phyloP scores from a whole-genome alignment of 2,888 invertebrate genomes.

The Stegana nigrithorax region DNA sequence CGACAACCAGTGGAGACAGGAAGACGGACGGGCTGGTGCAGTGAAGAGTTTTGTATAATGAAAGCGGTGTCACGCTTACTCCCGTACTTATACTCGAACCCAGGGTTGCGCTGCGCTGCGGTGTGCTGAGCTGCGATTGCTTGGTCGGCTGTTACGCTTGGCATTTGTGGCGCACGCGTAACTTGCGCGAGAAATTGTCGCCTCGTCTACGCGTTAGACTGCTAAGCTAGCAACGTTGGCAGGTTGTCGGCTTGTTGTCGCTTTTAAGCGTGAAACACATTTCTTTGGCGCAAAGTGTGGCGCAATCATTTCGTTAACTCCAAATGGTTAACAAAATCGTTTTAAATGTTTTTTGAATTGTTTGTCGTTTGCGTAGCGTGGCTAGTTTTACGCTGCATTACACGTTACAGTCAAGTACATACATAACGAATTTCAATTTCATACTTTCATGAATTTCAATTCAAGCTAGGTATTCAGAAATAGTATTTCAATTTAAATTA shows the following conservation, averaged over 20 bases:
- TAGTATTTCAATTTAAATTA: too few species aligned
- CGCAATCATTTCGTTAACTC: too few species aligned
- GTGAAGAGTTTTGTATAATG: too few species aligned
- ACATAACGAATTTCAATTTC: too few species aligned
- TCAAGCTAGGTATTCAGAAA: too few species aligned
- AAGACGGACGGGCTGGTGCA: too few species aligned
- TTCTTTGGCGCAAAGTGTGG: neutral
- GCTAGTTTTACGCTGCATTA: neutral
- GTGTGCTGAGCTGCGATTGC: too few species aligned
- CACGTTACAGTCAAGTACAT: too few species aligned
- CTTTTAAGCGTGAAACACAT: neutral
- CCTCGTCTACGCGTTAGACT: neutral
- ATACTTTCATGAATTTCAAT: too few species aligned
- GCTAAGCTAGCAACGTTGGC: neutral
- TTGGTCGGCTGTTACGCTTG: neutral
- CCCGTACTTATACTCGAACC: too few species aligned
- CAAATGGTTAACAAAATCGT: neutral
- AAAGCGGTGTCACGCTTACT: too few species aligned
- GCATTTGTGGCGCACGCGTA: constrained; percentile 5
- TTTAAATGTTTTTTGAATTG: constrained; percentile 7
- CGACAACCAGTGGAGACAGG: too few species aligned
- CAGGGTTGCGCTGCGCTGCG: neutral
- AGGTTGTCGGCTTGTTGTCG: neutral
- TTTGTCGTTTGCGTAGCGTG: neutral
- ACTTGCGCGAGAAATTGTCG: neutral